Evolutionary conservation across 1,140 invertebrate species (phyloP).

Genomic region (Plodia interpunctella): DNA sequence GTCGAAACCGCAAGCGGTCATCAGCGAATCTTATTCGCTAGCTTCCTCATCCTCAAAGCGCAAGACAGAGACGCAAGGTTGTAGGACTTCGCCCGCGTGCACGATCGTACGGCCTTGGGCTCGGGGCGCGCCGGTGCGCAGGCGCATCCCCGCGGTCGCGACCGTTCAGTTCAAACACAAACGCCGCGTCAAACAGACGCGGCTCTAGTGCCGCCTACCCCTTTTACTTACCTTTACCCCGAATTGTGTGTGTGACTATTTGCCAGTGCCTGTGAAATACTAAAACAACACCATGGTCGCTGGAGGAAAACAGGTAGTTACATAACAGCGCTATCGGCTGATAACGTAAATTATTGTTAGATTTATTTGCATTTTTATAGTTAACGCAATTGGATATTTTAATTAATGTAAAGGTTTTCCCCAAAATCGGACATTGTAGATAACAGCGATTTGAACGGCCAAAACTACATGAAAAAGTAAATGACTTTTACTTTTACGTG

Average conservation of each 20-base stretch:
- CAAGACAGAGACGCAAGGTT: slow-evolving; percentile 1
- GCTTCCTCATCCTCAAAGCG: neutral
- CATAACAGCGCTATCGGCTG: slow-evolving; percentile 19
- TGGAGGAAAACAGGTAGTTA: slow-evolving; percentile 68
- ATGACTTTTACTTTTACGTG: neutral
- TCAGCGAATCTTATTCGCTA: neutral
- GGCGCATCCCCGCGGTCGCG: slow-evolving; percentile 55
- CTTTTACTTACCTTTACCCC: slow-evolving; percentile 29
- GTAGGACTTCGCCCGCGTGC: slow-evolving; percentile 6
- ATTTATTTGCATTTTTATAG: neutral
- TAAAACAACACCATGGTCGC: slow-evolving; percentile 59
- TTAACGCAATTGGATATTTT: slow-evolving; percentile 1
- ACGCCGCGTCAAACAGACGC: slow-evolving; percentile 69
- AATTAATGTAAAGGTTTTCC: slow-evolving; percentile 1
- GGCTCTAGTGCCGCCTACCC: slow-evolving; percentile 43
- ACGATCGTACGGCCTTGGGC: slow-evolving; percentile 53
- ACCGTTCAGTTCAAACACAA: slow-evolving; percentile 65
- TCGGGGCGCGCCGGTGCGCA: slow-evolving; percentile 51
- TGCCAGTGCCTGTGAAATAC: slow-evolving; percentile 41
- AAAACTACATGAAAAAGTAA: neutral
- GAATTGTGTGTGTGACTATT: slow-evolving; percentile 45
- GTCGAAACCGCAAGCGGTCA: slow-evolving; percentile 37
- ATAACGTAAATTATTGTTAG: neutral
- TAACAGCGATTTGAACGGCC: neutral
- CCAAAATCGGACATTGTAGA: neutral